A percentile compares a stretch with the other conserved stretches of the same genome.
These are phyloP conservation scores for Standfussiana lucernea DNA, from an alignment of 2,888 invertebrate genomes.

Conservation along the genomic window DNA sequence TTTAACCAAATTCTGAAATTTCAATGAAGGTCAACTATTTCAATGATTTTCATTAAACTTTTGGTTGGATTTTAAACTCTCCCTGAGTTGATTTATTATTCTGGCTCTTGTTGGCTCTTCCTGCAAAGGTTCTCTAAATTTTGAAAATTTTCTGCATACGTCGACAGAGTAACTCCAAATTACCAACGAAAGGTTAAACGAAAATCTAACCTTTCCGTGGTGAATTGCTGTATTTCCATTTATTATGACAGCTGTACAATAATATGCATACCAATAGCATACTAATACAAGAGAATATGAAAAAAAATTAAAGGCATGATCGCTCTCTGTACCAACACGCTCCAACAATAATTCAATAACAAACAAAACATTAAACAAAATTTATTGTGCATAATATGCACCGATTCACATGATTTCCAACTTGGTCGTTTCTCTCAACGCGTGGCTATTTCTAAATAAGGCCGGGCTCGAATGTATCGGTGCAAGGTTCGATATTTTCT, in stretches of 20 bases:
- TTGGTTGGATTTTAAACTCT: not conserved
- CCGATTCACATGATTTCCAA: constrained; percentile 44
- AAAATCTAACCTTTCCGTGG: not conserved
- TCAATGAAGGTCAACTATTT: not conserved
- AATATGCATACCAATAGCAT: not conserved
- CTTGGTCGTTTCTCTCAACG: constrained; percentile 59
- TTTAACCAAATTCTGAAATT: not conserved
- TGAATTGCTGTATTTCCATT: not conserved
- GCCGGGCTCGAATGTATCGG: constrained; percentile 75
- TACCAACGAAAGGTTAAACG: not conserved
- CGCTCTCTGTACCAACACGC: not conserved
- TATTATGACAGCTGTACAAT: not conserved
- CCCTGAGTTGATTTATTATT: not conserved
- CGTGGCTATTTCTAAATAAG: constrained; percentile 77
- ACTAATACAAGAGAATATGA: not conserved
- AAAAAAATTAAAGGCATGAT: constrained; percentile 14
- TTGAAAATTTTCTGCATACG: not conserved
- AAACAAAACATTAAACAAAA: constrained; percentile 33
- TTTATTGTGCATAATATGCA: constrained; percentile 27
- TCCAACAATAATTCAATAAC: constrained; percentile 1
- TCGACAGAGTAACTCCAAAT: not conserved
- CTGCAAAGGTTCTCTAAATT: not conserved
- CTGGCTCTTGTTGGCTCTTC: not conserved
- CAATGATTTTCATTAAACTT: not conserved
- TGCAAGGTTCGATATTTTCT: constrained; percentile 77